Evolutionary conservation across 2,113 vertebrate species (phyloP).

Genomic region (Pterophyllum scalare): DNA sequence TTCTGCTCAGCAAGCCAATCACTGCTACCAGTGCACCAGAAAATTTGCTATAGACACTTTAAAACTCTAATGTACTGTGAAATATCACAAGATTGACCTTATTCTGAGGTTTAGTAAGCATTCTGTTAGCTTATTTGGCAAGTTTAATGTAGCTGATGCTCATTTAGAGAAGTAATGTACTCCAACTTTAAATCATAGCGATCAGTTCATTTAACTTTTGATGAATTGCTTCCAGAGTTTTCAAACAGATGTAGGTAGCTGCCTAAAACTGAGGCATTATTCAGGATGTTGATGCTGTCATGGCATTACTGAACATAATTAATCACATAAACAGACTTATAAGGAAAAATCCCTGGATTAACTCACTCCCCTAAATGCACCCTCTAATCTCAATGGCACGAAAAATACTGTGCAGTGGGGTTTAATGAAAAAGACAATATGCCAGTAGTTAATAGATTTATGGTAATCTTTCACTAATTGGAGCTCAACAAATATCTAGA

Average conservation of each 20-base stretch:
- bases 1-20: not conserved
- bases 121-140: not conserved
- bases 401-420: not conserved
- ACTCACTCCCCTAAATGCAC: constrained; percentile 14
- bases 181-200: not conserved
- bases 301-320: constrained; percentile 30
- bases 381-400: constrained; percentile 28
- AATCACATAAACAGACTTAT: constrained; percentile 49
- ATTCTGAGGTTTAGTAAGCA: not conserved
- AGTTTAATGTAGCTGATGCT: not conserved
- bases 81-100: not conserved
- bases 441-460: constrained; percentile 1
- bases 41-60: not conserved
- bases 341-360: constrained; percentile 55
- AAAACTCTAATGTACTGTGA: not conserved
- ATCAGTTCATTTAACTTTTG: not conserved
- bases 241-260: not conserved
- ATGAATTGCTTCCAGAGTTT: not conserved
- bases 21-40: not conserved
- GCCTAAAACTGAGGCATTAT: not conserved
- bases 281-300: constrained; percentile 28
- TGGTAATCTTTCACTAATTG: constrained; percentile 13
- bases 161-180: not conserved
- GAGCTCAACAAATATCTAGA: not conserved
- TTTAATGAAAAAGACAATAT: constrained; percentile 20